These are phyloP conservation scores for Morbakka virulenta DNA, from an alignment of 30 jellyfish, hydroid and myxozoan genomes.

Conservation along the genomic window DNA sequence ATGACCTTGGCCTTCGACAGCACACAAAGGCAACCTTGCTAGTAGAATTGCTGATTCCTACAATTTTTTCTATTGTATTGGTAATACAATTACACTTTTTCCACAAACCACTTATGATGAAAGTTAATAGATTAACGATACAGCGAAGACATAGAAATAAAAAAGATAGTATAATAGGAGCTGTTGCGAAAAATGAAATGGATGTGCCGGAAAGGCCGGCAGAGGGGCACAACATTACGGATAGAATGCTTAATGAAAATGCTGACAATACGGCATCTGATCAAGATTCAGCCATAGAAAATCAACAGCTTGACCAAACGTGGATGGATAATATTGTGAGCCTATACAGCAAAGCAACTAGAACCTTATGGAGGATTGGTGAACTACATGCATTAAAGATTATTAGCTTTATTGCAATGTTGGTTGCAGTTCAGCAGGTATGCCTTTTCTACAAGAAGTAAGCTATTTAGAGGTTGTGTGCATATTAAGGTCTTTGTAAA, in stretches of 20 bases:
- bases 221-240: background rate
- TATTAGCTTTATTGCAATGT: conserved; percentile 74
- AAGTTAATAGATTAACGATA: conserved; percentile 62
- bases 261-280: background rate
- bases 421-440: conserved; percentile 97
- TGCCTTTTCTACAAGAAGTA: too few species aligned
- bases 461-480: too few species aligned
- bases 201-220: background rate
- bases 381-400: conserved; percentile 75
- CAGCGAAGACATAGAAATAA: conserved; percentile 47
- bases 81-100: conserved; percentile 94
- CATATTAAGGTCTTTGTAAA: too few species aligned
- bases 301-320: background rate
- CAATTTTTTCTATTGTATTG: conserved; percentile 78
- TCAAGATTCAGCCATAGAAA: background rate
- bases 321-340: background rate
- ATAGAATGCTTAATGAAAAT: background rate
- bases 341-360: conserved; percentile 31
- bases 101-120: conserved; percentile 88
- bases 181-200: background rate
- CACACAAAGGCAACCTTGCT: conserved; percentile 83
- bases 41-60: conserved; percentile 82
- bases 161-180: background rate
- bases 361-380: conserved; percentile 73
- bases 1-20: conserved; percentile 91